Evolutionary conservation across 2,888 invertebrate genomes (phyloP).

Genomic region (Neelides folsomi): DNA sequence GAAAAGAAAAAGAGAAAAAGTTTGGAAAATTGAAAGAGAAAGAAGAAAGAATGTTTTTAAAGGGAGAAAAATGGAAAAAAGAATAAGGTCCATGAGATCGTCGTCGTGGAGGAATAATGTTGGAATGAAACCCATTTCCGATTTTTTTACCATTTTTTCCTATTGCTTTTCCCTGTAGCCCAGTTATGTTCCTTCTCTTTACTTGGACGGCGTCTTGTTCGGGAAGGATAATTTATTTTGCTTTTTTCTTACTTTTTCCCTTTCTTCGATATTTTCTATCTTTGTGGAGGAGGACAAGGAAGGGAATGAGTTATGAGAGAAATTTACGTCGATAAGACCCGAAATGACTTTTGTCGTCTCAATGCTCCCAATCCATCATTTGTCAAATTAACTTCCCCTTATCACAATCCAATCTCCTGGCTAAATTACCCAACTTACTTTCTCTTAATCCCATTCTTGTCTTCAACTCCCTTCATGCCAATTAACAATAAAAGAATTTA

Average conservation of each 20-base stretch:
- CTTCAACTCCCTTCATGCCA: too few relatives aligned
- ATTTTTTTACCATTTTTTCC: too few relatives aligned
- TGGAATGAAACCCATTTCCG: too few relatives aligned
- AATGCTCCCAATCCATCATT: constrained; percentile 30
- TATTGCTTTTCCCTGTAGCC: too few relatives aligned
- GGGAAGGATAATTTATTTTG: constrained; percentile 22
- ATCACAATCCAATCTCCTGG: constrained; percentile 25
- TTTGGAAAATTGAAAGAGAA: background rate
- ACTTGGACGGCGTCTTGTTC: background rate
- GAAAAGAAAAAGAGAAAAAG: constrained; percentile 5
- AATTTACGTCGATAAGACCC: constrained; percentile 27
- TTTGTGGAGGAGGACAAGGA: too few relatives aligned
- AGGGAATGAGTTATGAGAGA: constrained; percentile 26
- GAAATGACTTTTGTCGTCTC: constrained; percentile 25
- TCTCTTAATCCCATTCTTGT: too few relatives aligned
- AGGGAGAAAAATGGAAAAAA: constrained; percentile 5
- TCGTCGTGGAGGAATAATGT: too few relatives aligned
- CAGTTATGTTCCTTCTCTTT: too few relatives aligned
- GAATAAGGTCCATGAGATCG: background rate
- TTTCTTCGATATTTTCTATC: constrained; percentile 12
- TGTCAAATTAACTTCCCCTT: constrained; percentile 32
- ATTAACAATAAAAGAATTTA: too few relatives aligned
- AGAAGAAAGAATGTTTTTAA: background rate
- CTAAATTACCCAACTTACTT: constrained; percentile 13
- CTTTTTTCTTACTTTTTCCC: constrained; percentile 10